Conservation (phyloP, 2,113 vertebrate species). For the Bagarius yarrelli region DNA sequence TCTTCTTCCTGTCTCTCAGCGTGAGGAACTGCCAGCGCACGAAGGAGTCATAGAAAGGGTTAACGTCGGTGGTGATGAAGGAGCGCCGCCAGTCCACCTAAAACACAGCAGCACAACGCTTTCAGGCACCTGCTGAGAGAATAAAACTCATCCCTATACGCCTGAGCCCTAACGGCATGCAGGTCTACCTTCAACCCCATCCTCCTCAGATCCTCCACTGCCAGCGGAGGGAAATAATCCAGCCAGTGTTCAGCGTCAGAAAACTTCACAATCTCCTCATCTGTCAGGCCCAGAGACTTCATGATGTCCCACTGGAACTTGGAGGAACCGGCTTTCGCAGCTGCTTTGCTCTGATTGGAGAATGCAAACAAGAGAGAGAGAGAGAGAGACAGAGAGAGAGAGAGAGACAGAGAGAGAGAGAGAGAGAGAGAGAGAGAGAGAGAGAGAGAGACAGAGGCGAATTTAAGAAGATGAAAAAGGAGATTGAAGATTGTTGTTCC, state of each 20-base stretch:
- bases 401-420: no score
- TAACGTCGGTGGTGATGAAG: slow-evolving; percentile 93
- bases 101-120: background rate
- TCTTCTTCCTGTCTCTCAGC: slow-evolving; percentile 89
- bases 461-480: no score
- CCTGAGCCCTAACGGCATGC: no score
- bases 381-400: no score
- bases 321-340: slow-evolving; percentile 82
- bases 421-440: no score
- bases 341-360: slow-evolving; percentile 85
- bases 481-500: no score
- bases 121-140: no score
- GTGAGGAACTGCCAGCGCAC: slow-evolving; percentile 93
- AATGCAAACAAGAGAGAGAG: background rate
- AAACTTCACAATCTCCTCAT: slow-evolving; percentile 84
- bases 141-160: no score
- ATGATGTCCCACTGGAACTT: slow-evolving; percentile 97
- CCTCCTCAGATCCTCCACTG: slow-evolving; percentile 85
- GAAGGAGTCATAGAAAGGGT: slow-evolving; percentile 96
- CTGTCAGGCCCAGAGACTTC: slow-evolving; percentile 86
- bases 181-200: slow-evolving; percentile 91
- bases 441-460: no score
- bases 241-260: slow-evolving; percentile 93
- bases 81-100: slow-evolving; percentile 97
- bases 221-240: slow-evolving; percentile 91